A percentile compares a stretch with the other conserved stretches of the same genome.
Conservation (phyloP, 2,113 vertebrate species). For the Tamias sibiricus region DNA sequence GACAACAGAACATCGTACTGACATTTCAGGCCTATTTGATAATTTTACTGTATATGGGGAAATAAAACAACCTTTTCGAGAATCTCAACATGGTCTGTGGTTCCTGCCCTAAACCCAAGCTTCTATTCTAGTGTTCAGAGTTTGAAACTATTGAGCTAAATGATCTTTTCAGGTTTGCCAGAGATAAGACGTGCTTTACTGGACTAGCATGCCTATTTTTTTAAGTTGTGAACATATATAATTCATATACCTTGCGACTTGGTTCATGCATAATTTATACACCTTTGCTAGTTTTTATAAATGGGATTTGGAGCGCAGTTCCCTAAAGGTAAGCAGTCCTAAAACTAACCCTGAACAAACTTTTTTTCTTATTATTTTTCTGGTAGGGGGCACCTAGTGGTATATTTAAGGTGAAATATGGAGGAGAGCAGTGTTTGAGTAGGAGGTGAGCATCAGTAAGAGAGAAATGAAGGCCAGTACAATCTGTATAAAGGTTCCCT, state of each 20-base stretch:
- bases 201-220: conserved; percentile 59
- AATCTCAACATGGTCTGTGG: background rate
- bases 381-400: background rate
- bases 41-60: background rate
- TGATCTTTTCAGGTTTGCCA: conserved; percentile 10
- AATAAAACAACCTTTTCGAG: background rate
- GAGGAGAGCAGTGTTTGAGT: background rate
- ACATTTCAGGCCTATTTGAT: background rate
- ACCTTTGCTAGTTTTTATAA: conserved; percentile 73
- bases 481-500: background rate
- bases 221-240: conserved; percentile 69
- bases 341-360: conserved; percentile 43
- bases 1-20: fast-evolving
- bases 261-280: conserved; percentile 76
- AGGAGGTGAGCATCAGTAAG: background rate
- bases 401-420: background rate
- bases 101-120: background rate
- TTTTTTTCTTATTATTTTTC: conserved; percentile 13
- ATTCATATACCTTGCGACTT: conserved; percentile 73
- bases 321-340: conserved; percentile 62
- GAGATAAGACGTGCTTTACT: conserved; percentile 63
- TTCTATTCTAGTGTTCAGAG: background rate
- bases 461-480: background rate
- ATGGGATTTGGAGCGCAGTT: conserved; percentile 61
- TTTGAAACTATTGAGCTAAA: conserved; percentile 56